phyloP scores from a whole-genome alignment of 2,888 invertebrate species.

The Asteroscopus sphinx region DNA sequence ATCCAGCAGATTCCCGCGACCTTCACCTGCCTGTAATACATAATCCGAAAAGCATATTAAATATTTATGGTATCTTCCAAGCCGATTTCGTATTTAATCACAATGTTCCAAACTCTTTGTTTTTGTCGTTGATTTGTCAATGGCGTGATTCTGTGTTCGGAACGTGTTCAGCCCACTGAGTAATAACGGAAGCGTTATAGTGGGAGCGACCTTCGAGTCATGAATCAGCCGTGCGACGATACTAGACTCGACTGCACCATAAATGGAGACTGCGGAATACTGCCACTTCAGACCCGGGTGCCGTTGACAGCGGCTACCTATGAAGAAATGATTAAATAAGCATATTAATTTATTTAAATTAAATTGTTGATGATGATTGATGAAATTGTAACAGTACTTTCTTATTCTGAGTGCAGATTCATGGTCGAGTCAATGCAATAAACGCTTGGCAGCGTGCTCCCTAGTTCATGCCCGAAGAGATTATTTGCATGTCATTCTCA shows the following conservation, averaged over 20 bases:
- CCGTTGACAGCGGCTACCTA: conserved; percentile 23
- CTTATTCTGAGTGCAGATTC: not conserved
- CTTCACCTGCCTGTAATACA: conserved; percentile 30
- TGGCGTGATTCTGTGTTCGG: conserved; percentile 41
- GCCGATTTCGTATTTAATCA: conserved; percentile 16
- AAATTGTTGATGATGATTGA: too few relatives aligned
- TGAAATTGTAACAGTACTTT: conserved; percentile 10
- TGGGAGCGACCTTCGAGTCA: conserved; percentile 77
- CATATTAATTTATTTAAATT: conserved; percentile 22
- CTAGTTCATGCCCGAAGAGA: not conserved
- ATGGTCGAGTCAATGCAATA: not conserved
- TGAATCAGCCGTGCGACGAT: conserved; percentile 70
- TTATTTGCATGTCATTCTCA: not conserved
- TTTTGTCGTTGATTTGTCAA: conserved; percentile 37
- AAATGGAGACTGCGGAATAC: conserved; percentile 67
- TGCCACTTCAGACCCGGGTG: conserved; percentile 22
- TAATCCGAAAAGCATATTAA: conserved; percentile 6
- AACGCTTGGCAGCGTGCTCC: conserved; percentile 2
- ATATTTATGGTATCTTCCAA: conserved; percentile 35
- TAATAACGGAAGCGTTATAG: conserved; percentile 69
- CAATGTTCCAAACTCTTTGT: conserved; percentile 7
- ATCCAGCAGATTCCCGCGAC: too few relatives aligned
- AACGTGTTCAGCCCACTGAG: conserved; percentile 58
- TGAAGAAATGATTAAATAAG: conserved; percentile 22
- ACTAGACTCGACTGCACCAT: conserved; percentile 63